Conservation (phyloP, 2,113 vertebrate species). For the Diphyllodes magnificus region DNA sequence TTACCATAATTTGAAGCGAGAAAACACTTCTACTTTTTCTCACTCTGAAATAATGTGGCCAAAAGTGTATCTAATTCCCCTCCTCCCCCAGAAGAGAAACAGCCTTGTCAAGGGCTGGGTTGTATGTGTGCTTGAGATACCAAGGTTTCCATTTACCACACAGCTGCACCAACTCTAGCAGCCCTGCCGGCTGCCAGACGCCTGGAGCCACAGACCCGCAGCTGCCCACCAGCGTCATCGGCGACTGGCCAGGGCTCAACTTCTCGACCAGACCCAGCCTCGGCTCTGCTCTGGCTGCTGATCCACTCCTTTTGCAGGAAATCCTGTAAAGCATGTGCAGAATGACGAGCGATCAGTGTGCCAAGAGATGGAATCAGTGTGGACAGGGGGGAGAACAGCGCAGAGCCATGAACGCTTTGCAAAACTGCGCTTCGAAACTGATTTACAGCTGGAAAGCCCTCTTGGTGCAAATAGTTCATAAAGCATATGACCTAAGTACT, state of each 20-base stretch:
- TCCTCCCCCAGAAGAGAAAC: constrained; percentile 59
- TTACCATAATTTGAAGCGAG: constrained; percentile 68
- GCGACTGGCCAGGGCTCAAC: background rate
- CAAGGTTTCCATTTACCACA: constrained; percentile 46
- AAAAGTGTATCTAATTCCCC: constrained; percentile 68
- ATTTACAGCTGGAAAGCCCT: constrained; percentile 59
- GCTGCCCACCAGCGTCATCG: constrained; percentile 44
- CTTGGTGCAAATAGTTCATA: constrained; percentile 68
- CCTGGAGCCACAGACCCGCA: background rate
- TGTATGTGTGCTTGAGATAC: constrained; percentile 6
- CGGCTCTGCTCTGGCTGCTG: background rate
- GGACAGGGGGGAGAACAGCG: accelerated
- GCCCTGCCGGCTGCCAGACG: background rate
- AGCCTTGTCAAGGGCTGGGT: constrained; percentile 47
- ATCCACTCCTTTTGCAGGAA: constrained; percentile 24
- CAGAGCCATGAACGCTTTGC: background rate
- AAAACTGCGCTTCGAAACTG: background rate
- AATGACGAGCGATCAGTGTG: background rate
- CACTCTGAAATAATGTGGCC: constrained; percentile 62
- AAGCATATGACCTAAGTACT: constrained; percentile 69
- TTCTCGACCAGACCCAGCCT: background rate
- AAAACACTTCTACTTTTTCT: constrained; percentile 71
- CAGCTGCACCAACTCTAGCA: constrained; percentile 50
- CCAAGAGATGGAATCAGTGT: background rate
- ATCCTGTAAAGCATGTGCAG: background rate